Conservation (phyloP, 2,113 vertebrate genomes). For the Apodemus speciosus region DNA sequence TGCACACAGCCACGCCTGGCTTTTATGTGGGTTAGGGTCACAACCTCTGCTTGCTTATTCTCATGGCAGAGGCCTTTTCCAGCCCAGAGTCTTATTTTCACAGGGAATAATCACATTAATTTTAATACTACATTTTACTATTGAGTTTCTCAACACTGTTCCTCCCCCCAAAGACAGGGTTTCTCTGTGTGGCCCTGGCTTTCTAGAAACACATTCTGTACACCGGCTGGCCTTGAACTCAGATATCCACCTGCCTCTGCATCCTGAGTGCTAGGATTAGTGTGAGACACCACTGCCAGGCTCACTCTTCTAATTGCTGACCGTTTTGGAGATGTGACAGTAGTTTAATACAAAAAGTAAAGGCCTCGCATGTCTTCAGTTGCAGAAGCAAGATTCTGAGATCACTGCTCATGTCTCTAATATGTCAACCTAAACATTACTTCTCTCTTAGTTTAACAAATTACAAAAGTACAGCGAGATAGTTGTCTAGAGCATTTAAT, state of each 20-base stretch:
- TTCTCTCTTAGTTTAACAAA: conserved; percentile 65
- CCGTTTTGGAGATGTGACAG: conserved; percentile 21
- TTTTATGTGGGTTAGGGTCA: too few relatives aligned
- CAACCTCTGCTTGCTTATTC: too few relatives aligned
- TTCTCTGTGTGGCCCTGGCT: neutral
- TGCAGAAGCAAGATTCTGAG: conserved; percentile 70
- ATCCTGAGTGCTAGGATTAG: neutral
- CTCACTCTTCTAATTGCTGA: conserved; percentile 5
- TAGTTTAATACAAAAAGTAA: conserved; percentile 28
- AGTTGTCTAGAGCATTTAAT: conserved; percentile 62
- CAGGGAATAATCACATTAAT: conserved; percentile 31
- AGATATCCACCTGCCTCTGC: neutral
- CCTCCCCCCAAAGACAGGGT: neutral
- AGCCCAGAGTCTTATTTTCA: neutral
- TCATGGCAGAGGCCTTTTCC: neutral
- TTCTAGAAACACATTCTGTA: neutral
- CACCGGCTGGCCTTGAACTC: neutral
- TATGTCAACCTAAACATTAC: conserved; percentile 63
- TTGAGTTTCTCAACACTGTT: conserved; percentile 10
- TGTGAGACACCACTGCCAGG: neutral
- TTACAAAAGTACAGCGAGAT: conserved; percentile 66
- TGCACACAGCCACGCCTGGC: neutral
- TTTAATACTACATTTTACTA: conserved; percentile 51
- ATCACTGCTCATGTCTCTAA: conserved; percentile 57
- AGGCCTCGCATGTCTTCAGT: neutral